Percentiles rank a stretch among this genome's conserved stretches.
Conservation (phyloP, 2,113 vertebrate species). For the Chloroceryle aenea region DNA sequence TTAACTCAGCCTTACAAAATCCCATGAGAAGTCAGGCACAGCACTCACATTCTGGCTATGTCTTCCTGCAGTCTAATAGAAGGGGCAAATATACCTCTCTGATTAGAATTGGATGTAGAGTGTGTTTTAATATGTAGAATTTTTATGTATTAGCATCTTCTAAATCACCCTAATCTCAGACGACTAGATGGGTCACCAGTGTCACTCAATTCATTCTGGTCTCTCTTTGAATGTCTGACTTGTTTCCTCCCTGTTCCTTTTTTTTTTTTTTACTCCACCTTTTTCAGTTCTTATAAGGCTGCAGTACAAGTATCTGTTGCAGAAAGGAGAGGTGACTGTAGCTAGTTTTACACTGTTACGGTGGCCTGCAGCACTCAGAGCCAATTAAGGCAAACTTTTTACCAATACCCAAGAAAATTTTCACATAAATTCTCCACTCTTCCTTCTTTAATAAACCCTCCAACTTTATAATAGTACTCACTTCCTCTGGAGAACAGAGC, state of each 20-base stretch:
- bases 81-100: background rate
- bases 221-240: background rate
- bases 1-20: background rate
- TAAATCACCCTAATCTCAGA: background rate
- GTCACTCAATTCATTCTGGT: background rate
- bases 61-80: background rate
- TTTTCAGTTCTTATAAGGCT: background rate
- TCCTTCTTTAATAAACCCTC: background rate
- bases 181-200: background rate
- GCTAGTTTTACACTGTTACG: background rate
- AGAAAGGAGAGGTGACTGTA: background rate
- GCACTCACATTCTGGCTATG: background rate
- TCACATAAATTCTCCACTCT: background rate
- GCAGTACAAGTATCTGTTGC: background rate
- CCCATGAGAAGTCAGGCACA: background rate
- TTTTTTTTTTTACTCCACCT: accelerated
- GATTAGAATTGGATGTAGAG: background rate
- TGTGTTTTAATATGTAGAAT: background rate
- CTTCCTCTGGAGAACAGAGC: background rate
- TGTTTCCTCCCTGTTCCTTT: background rate
- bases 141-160: background rate
- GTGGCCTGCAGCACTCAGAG: background rate
- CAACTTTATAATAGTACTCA: background rate
- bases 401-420: background rate
- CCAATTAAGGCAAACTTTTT: conserved; percentile 6